phyloP scores from a whole-genome alignment of 2,888 invertebrate genomes.

The Conus canariensis region DNA sequence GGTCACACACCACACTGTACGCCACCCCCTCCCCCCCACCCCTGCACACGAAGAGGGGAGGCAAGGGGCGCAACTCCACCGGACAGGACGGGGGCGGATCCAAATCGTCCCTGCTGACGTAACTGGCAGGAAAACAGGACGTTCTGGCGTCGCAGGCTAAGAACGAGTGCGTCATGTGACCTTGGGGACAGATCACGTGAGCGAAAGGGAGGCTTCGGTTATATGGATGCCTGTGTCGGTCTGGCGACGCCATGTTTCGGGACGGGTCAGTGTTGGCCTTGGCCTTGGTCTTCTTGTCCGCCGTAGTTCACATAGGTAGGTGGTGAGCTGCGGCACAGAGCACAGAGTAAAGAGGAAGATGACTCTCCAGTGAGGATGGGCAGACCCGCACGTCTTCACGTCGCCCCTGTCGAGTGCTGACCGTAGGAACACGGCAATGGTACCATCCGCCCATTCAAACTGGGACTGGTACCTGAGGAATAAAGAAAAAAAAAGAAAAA shows the following conservation, averaged over 20 bases:
- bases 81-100: not conserved
- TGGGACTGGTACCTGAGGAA: not conserved
- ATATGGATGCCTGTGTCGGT: too few relatives aligned
- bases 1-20: not conserved
- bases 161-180: constrained; percentile 12
- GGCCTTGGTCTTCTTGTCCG: too few relatives aligned
- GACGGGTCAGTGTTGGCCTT: too few relatives aligned
- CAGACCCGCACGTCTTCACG: not conserved
- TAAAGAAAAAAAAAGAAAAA: too few relatives aligned
- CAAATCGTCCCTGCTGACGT: constrained; percentile 12
- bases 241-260: too few relatives aligned
- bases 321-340: not conserved
- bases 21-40: not conserved
- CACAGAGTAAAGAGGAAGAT: not conserved
- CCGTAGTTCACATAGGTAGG: not conserved
- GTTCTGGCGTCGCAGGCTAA: constrained; percentile 3
- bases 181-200: not conserved
- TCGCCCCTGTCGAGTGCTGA: not conserved
- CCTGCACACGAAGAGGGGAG: not conserved
- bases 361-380: not conserved
- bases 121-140: not conserved
- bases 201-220: not conserved
- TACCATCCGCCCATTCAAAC: constrained; percentile 12
- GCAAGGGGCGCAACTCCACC: not conserved
- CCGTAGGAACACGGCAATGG: not conserved